Evolutionary conservation across 1,140 invertebrate species (phyloP), one percentile per base, ranked within the genome.

Genomic region (Apis laboriosa): DNA sequence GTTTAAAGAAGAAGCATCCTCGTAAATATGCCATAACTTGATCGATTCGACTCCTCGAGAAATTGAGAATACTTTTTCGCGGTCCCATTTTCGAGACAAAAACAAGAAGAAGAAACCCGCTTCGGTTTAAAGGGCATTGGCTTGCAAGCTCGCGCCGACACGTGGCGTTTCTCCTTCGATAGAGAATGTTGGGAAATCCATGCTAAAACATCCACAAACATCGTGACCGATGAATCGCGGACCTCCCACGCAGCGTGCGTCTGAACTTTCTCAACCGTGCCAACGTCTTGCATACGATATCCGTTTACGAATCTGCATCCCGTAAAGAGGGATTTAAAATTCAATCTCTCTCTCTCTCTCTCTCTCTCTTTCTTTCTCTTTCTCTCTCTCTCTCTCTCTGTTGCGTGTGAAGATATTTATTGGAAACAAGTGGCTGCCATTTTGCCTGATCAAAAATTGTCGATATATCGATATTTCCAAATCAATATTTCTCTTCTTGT

Each of bases 171-270:
- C 63, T 67, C 19, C 34, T 17, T 4, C 21, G 21, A 28, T 74
- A 76, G 79, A 63, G 43, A 78, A 75, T 63, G 73, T 76, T 72
- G 86, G 84, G 84, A 88, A 90, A 90, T 85, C 86, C 83, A 56
- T 51, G 74, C 84, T 89, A 90, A 85, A 90, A 89, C 83, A 89
- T 77, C 43, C 55, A 43, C 66, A 76, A 86, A 87, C 87, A 61
- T 34, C 56, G 34, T 64, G 60, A 72, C 60, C 61, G 64, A 60
- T 56, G 70, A 77, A 86, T 89, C 80, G 56, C 75, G 80, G 80
- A 87, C 88, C 89, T 86, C 88, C 89, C 86, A 86, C 89, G 77
- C 77, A 51, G 79, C 56, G 11, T 19, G 17, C 60, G 75, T 75
- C 72, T 86, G 51, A 55, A 70, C 82, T 77, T 75, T 78, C 80